Base-by-base conservation (phyloP, 1,140 invertebrate species). In the Diorhabda elongata region DNA sequence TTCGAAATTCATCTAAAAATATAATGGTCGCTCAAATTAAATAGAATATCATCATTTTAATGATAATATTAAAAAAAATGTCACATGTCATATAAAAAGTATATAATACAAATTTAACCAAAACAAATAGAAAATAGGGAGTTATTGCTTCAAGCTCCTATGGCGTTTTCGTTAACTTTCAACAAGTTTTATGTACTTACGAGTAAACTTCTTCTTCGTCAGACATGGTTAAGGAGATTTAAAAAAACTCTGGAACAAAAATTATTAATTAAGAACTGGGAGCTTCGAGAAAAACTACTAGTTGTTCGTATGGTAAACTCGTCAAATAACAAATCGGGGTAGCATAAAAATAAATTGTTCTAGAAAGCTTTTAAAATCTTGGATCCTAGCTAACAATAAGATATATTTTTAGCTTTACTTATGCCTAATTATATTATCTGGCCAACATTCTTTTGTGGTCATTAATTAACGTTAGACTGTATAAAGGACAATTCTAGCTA, bases 191-290 rank as follows among this genome's bases (percentile, higher is more conserved):
- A 64, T 43, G 5, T 82, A 87, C 88, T 89, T 85, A 89, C 88
- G 88, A 89, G 83, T 89, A 89, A 69, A 81, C 79, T 86, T 89
- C 88, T 83, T 89, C 88, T 81, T 89, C 88, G 83, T 89, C 88
- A 84, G 88, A 89, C 88, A 89, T 89, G 84, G 69, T 71, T 71
- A 66, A 69, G 73, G 64, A 52, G 70, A 64, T 69, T 74, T 71
- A 67, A 67, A 4, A 68, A 63, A 74, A 71, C 57, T 69, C 73
- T 74, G 71, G 6, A 74, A 74, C 42, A 67, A 72, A 58, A 65
- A 63, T 26, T 26, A 26, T 26, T 26, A 26, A 26, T 26, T 26
- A 26, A 26, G 0, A 26, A 26, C 26, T 26, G 26, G 26, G 26
- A 26, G 26, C 26, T 26, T 26, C 26, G 42, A 61, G 11, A 69